Evolutionary conservation across 2,113 vertebrate genomes (phyloP).

Genomic region (Tenrec ecaudatus): DNA sequence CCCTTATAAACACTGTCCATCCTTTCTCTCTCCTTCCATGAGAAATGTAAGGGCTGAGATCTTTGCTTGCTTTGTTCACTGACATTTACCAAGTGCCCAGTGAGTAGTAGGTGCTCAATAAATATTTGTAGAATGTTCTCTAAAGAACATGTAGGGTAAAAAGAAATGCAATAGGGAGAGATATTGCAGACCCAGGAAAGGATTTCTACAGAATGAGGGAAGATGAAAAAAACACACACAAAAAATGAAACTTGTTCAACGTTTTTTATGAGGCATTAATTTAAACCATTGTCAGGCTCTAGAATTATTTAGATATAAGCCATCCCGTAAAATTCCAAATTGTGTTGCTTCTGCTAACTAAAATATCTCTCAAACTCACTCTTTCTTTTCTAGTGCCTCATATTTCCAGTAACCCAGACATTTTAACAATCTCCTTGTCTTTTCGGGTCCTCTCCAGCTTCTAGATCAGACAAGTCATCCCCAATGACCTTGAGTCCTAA

Average conservation of each 20-base stretch:
- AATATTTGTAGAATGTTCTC: neutral
- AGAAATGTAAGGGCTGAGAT: no score
- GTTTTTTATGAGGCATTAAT: neutral
- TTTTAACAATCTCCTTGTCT: neutral
- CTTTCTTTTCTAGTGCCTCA: neutral
- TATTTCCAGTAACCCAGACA: neutral
- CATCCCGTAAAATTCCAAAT: neutral
- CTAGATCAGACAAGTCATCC: neutral
- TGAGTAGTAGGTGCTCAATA: neutral
- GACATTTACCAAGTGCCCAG: neutral
- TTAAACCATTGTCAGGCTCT: neutral
- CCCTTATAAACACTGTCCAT: no score
- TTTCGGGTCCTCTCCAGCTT: neutral
- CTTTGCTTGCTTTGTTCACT: neutral
- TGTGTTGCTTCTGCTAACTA: neutral
- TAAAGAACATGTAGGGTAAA: neutral
- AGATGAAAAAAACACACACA: neutral
- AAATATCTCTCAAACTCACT: neutral
- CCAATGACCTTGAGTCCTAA: neutral
- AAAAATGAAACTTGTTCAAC: neutral
- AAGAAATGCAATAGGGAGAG: neutral
- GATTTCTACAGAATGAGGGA: constrained; percentile 13
- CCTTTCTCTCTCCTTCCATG: no score
- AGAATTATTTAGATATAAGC: constrained; percentile 1
- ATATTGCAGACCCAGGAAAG: neutral